These are phyloP conservation scores for Acleris laterana DNA, from an alignment of 2,888 invertebrate species.

Conservation along the genomic window DNA sequence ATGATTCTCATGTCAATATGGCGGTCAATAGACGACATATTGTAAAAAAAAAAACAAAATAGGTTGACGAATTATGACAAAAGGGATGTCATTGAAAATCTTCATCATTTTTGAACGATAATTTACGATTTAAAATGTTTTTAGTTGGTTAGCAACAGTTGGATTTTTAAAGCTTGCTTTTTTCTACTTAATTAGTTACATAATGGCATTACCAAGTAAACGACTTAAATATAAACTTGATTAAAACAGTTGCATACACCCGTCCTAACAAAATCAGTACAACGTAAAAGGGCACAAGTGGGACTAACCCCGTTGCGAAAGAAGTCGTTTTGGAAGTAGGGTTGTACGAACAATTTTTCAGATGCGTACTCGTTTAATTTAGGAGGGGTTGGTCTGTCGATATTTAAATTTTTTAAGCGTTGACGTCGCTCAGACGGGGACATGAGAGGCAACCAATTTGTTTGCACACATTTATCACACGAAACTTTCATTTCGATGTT, in stretches of 20 bases:
- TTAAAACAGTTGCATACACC: constrained; percentile 46
- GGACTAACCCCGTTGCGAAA: constrained; percentile 40
- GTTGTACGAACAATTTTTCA: constrained; percentile 60
- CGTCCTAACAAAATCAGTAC: constrained; percentile 39
- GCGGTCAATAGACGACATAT: no score
- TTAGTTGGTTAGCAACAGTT: no score
- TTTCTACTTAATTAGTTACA: no score
- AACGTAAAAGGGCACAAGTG: constrained; percentile 51
- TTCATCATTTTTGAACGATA: no score
- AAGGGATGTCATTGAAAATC: no score
- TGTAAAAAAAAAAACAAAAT: no score
- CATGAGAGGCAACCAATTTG: constrained; percentile 65
- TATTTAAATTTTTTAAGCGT: constrained; percentile 80
- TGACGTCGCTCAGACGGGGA: constrained; percentile 67
- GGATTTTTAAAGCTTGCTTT: no score
- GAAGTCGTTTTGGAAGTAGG: constrained; percentile 48
- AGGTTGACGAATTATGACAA: no score
- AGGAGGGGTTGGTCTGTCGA: constrained; percentile 72
- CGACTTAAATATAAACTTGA: neutral
- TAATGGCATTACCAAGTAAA: neutral
- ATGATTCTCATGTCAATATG: no score
- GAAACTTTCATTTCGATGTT: constrained; percentile 51
- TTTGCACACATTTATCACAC: constrained; percentile 70
- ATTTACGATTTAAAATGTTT: no score
- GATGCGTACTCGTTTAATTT: constrained; percentile 71